phyloP scores from a whole-genome alignment of 2,797 vertebrate species.

The Perodicticus potto region DNA sequence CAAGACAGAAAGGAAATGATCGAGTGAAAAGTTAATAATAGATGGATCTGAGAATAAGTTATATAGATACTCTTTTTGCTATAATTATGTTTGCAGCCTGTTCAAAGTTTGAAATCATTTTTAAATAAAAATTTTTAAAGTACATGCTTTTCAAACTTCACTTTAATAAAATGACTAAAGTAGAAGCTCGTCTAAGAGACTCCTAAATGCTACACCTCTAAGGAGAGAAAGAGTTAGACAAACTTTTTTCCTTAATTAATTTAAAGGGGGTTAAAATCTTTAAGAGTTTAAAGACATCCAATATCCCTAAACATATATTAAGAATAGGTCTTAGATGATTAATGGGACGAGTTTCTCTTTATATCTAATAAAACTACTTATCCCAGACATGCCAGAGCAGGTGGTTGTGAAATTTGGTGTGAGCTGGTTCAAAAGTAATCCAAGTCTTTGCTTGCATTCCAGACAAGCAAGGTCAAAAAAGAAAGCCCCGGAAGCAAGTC shows the following conservation, averaged over 20 bases:
- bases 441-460: slow-evolving; percentile 27
- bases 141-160: not conserved
- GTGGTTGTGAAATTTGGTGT: slow-evolving; percentile 68
- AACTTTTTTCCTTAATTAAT: slow-evolving; percentile 45
- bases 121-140: not conserved
- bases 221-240: not conserved
- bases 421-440: slow-evolving; percentile 68
- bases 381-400: slow-evolving; percentile 36
- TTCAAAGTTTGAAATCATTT: slow-evolving; percentile 1
- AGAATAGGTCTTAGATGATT: slow-evolving; percentile 62
- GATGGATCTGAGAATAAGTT: not conserved
- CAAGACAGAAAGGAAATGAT: not conserved
- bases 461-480: slow-evolving; percentile 62
- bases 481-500: not conserved
- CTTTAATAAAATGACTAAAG: not conserved
- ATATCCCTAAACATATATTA: slow-evolving; percentile 6
- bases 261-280: slow-evolving; percentile 29
- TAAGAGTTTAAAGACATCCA: not conserved
- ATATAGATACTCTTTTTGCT: not conserved
- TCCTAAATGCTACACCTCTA: not conserved
- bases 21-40: not conserved
- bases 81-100: not conserved
- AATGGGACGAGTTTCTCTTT: slow-evolving; percentile 45
- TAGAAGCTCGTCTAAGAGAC: not conserved
- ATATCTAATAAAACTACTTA: slow-evolving; percentile 53